Percentiles rank a stretch among this genome's conserved stretches.
Evolutionary conservation across 2,113 vertebrate species (phyloP).

Genomic region (Pollimyrus isidori): DNA sequence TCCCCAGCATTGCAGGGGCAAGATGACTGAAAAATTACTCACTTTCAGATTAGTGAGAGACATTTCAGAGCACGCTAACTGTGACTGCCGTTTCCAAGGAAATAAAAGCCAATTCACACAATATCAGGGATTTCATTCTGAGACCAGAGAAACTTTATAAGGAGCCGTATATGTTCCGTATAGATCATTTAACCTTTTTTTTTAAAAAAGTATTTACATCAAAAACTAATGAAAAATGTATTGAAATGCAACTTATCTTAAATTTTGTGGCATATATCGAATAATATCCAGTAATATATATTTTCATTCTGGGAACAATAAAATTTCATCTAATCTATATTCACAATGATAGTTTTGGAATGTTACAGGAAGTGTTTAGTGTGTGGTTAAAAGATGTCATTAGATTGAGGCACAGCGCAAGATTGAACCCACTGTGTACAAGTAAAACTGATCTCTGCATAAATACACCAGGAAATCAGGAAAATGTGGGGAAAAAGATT

Average conservation of each 20-base stretch:
- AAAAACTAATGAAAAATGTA: not conserved
- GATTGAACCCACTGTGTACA: not conserved
- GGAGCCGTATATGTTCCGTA: not conserved
- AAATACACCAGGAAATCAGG: not conserved
- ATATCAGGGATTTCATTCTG: not conserved
- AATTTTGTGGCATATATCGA: not conserved
- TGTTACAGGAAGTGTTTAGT: not conserved
- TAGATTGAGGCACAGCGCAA: not conserved
- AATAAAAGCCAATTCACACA: not conserved
- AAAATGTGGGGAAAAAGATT: not conserved
- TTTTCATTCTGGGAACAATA: not conserved
- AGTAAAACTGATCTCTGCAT: not conserved
- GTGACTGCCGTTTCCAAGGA: constrained; percentile 12
- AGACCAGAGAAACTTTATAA: not conserved
- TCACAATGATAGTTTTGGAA: not conserved
- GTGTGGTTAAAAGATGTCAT: not conserved
- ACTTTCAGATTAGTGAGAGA: constrained; percentile 4
- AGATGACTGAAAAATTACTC: constrained; percentile 1
- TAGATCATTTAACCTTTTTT: not conserved
- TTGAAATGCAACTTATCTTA: not conserved
- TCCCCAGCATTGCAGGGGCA: constrained; percentile 23
- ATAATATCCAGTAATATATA: not conserved
- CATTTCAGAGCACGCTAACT: not conserved
- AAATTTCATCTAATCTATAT: not conserved
- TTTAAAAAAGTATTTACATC: not conserved